phyloP scores from a whole-genome alignment of 2,113 vertebrate species.

The human (Homo sapiens) region GRCh38 chr4:1469501-1470000 shows the following conservation, averaged over 20 bases:
- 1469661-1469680: accelerated
- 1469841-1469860: neutral
- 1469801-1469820: accelerated
- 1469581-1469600: accelerated
- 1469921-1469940: accelerated
- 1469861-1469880: no score
- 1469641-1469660: accelerated
- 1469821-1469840: no score
- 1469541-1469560: accelerated
- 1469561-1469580: accelerated
- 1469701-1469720: neutral
- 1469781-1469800: accelerated
- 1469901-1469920: no score
- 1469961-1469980: accelerated
- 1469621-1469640: accelerated
- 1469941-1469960: accelerated
- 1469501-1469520: neutral
- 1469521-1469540: accelerated
- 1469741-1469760: neutral
- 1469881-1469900: accelerated
- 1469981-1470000: neutral
- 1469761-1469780: no score
- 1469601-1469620: accelerated
- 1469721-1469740: accelerated
- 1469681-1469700: neutral